These are phyloP conservation scores for Leptinotarsa haldemani DNA, from an alignment of 2,888 invertebrate species.

Conservation along the genomic window DNA sequence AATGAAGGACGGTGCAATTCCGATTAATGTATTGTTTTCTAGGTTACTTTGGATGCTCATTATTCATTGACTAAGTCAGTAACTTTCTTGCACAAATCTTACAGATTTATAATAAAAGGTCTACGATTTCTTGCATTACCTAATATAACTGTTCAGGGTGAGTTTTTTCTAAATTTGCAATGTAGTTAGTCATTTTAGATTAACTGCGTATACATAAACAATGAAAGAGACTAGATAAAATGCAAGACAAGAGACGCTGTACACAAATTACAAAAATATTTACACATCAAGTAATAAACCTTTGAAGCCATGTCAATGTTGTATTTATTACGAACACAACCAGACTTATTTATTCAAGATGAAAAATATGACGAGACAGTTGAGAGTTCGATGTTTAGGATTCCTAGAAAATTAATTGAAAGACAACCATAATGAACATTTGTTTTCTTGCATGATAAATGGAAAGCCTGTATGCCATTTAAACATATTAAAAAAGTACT, in stretches of 20 bases:
- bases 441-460: too few species aligned
- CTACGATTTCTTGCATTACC: too few species aligned
- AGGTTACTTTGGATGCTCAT: too few species aligned
- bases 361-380: conserved; percentile 1
- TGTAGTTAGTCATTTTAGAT: too few species aligned
- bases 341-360: conserved; percentile 3
- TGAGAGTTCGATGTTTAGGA: neutral
- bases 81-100: too few species aligned
- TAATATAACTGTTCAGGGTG: too few species aligned
- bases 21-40: too few species aligned
- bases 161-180: too few species aligned
- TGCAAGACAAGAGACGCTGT: neutral
- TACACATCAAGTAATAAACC: neutral
- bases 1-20: too few species aligned
- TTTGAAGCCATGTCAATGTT: neutral
- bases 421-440: neutral
- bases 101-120: too few species aligned
- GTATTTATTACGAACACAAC: neutral
- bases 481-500: neutral
- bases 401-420: neutral
- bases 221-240: neutral
- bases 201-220: too few species aligned
- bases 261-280: neutral
- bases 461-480: neutral
- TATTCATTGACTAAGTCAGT: too few species aligned